phyloP scores from a whole-genome alignment of 2,888 invertebrate species.

The Neoscelio sp. region DNA sequence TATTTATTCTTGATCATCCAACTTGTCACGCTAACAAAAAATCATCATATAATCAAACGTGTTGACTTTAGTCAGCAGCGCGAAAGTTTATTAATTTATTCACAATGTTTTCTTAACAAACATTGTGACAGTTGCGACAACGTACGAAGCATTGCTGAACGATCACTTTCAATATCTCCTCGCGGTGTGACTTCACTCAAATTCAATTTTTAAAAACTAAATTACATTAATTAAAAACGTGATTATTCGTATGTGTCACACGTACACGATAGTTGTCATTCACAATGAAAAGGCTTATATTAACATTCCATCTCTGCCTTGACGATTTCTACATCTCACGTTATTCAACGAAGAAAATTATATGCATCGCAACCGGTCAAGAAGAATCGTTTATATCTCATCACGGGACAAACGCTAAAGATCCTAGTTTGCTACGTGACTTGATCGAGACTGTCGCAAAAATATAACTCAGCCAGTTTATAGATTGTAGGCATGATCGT shows the following conservation, averaged over 20 bases:
- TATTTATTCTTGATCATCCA: no score
- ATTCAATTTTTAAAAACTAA: no score
- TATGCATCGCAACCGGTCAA: neutral
- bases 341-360: slow-evolving; percentile 12
- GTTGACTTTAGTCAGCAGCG: neutral
- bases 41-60: no score
- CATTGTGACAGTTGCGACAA: slow-evolving; percentile 11
- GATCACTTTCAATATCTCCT: neutral
- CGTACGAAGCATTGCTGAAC: neutral
- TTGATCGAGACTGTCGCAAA: slow-evolving; percentile 55
- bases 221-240: no score
- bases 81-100: neutral
- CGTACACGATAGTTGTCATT: slow-evolving; percentile 21
- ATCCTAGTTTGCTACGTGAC: slow-evolving; percentile 50
- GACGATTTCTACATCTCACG: neutral
- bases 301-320: neutral
- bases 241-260: no score
- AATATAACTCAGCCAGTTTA: slow-evolving; percentile 74
- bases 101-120: neutral
- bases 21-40: no score
- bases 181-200: no score
- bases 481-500: slow-evolving; percentile 63
- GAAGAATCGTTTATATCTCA: slow-evolving; percentile 15
- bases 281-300: neutral
- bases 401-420: neutral